Conservation (phyloP, 2,113 vertebrate genomes). For the Ochotona curzoniae region DNA sequence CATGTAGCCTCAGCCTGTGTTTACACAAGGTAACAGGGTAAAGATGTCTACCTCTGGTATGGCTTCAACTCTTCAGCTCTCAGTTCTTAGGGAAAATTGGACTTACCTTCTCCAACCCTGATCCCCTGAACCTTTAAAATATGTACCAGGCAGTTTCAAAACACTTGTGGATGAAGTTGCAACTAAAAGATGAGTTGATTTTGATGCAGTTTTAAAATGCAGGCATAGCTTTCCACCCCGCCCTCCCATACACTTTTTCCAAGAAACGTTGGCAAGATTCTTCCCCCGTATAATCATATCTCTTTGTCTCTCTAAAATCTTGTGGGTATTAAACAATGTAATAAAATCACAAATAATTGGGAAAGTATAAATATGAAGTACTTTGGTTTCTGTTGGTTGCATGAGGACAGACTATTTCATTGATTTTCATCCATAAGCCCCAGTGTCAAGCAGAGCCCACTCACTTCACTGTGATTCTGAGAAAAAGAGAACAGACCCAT, state of each 20-base stretch:
- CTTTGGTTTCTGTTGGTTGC: not conserved
- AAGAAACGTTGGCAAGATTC: too few relatives aligned
- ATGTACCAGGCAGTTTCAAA: too few relatives aligned
- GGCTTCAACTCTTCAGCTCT: not conserved
- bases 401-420: not conserved
- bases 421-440: not conserved
- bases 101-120: not conserved
- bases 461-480: not conserved
- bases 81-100: not conserved
- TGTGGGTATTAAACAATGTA: not conserved
- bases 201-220: too few relatives aligned
- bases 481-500: not conserved
- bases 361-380: not conserved
- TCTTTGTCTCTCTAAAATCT: not conserved
- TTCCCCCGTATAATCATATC: not conserved
- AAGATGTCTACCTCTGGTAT: not conserved
- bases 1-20: too few relatives aligned
- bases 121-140: not conserved
- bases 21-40: not conserved
- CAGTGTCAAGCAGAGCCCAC: not conserved
- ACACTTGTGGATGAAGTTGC: too few relatives aligned
- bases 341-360: not conserved
- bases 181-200: too few relatives aligned
- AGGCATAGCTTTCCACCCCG: too few relatives aligned
- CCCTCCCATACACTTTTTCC: too few relatives aligned